Base-by-base conservation (phyloP, 2,797 vertebrate genomes). In the Taeniopygia guttata region DNA sequence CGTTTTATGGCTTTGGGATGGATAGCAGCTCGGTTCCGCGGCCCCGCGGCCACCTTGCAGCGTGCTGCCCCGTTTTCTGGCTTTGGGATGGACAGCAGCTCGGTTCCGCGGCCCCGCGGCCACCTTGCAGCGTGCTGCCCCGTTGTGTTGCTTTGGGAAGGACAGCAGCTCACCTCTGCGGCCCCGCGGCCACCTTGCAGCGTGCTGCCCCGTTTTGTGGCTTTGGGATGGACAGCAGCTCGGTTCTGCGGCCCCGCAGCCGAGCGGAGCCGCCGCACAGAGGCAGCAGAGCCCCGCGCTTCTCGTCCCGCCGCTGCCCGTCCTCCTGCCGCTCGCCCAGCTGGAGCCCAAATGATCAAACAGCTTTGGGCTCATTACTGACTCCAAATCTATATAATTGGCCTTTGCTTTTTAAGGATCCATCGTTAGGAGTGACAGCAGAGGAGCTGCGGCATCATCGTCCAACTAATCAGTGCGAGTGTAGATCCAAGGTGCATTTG, bases 221-320 rank as follows among this genome's bases (percentile, higher is more conserved):
- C n/a, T n/a, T n/a, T n/a, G n/a, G n/a, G n/a, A n/a, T n/a, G n/a
- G n/a, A n/a, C n/a, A n/a, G 3, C 1, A 27, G 13, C 14, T 42
- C 10, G 0, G 11, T 10, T 5, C 17, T 10, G 69, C 81, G 14
- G 43, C 22, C 51, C 38, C 11, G 11, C 40, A 11, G 40, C 40
- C 40, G 40, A 5, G 11, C 40, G 40, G 40, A 15, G 40, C 40
- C 6, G 16, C 96, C 97, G 95, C 95, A 17, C 4, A 42, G 94
- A 56, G 97, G 93, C 97, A 95, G 93, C 96, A 97, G 89, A 96
- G 77, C 94, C 91, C 93, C 27, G 26, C 43, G 9, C 66, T 82
- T 49, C 7, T 6, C 1, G 3, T 34, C 30, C 73, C 30, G 1
- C 77, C 11, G 81, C 87, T 5, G 10, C 87, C 16, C 67, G 1